Base-by-base conservation (phyloP, 92 coral and sea anemone genomes). In the Ricordea florida region DNA sequence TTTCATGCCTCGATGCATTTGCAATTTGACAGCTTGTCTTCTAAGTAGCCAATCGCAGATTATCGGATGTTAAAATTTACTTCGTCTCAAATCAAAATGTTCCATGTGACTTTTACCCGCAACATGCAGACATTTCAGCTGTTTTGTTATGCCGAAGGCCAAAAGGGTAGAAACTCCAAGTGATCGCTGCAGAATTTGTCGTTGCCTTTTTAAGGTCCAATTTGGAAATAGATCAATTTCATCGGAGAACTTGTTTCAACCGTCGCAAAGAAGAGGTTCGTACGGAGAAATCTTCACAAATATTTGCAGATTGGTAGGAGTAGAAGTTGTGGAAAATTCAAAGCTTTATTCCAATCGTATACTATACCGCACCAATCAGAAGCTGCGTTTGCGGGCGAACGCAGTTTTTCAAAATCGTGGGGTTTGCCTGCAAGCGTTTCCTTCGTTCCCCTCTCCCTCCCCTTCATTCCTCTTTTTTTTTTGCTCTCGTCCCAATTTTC, bases 261-360 rank as follows among this genome's bases (percentile, higher is more conserved):
- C 57, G 16, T 57, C 69, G 29, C 27, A 67, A 44, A 23, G 62
- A 47, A 36, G 29, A 27, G 78, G 28, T 20, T 9, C 20, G 15
- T 14, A 34, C 15, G 56, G 57, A 16, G 37, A 45, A 31, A 48
- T 46, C 4, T 32, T 61, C 7, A 36, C 81, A 3, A 7, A 75
- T 6, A 32, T 51, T 16, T 33, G 65, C 51, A 3, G 34, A 18
- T 18, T 15, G 13, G 78, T 37, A 7, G 32, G 61, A 33, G 26
- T 45, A 1, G 29, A 43, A 35, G 43, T 61, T 5, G 44, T 33
- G 42, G 48, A 44, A 44, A 31, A 56, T 29, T 3, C 28, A 4
- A 10, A 26, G 15, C 24, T 30, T 6, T 53, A 34, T 73, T 74
- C 71, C 5, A 70, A 58, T 16, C 70, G 81, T 43, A 61, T 74